Percentiles rank a stretch among this genome's conserved stretches.
phyloP scores from a whole-genome alignment of 1,140 invertebrate species.

The Penaeus japonicus region DNA sequence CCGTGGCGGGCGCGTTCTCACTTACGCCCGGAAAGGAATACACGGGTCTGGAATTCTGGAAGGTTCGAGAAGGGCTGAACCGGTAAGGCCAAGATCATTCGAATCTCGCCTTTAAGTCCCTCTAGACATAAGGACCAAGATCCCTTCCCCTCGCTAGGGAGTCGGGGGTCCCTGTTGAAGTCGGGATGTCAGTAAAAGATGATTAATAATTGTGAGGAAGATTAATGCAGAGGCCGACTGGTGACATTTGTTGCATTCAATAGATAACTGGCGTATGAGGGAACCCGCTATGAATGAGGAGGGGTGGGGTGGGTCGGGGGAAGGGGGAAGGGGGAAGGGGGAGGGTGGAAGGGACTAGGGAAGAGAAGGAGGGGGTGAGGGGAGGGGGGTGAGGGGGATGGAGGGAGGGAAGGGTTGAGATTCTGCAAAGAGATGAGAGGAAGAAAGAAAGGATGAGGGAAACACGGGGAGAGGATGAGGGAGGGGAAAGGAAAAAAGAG shows the following conservation, averaged over 20 bases:
- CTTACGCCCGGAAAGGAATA: not conserved
- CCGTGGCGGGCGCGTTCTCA: not conserved
- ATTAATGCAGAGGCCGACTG: slow-evolving; percentile 52
- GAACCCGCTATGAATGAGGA: not conserved
- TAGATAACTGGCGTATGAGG: slow-evolving; percentile 53
- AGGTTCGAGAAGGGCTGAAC: slow-evolving; percentile 15
- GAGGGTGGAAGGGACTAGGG: too few species aligned
- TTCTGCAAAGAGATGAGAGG: not conserved
- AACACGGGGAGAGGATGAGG: not conserved
- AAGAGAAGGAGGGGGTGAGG: not conserved
- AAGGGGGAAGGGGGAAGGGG: not conserved
- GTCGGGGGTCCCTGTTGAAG: not conserved
- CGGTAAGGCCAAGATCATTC: not conserved
- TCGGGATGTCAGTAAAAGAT: slow-evolving; percentile 47
- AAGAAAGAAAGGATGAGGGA: not conserved
- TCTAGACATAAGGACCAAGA: not conserved
- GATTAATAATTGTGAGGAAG: slow-evolving; percentile 46
- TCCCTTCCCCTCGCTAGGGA: not conserved
- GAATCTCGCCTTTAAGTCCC: slow-evolving; percentile 20
- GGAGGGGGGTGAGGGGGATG: too few species aligned
- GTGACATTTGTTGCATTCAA: slow-evolving; percentile 56
- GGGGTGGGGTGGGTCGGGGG: too few species aligned
- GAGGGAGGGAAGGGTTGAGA: not conserved
- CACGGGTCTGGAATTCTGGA: slow-evolving; percentile 43
- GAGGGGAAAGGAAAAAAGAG: too few species aligned